A percentile compares a stretch with the other conserved stretches of the same genome.
Evolutionary conservation across 2,797 vertebrate species (phyloP).

Genomic region (Micromesistius poutassou): DNA sequence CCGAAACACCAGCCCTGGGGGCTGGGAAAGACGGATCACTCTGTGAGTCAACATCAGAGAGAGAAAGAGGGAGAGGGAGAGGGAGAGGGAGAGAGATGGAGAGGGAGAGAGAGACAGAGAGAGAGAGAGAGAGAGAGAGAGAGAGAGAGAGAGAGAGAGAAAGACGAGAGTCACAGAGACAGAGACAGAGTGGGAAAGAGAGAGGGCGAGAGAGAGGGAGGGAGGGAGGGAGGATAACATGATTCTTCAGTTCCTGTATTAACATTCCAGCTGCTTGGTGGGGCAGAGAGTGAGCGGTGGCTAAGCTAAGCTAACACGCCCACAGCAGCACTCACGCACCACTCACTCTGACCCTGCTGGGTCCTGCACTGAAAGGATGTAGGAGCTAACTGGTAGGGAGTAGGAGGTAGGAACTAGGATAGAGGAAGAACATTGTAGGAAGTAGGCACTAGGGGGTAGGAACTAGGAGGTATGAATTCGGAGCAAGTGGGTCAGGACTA

Average conservation of each 20-base stretch:
- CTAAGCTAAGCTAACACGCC: conserved; percentile 64
- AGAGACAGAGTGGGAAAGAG: conserved; percentile 10
- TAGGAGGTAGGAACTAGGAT: neutral
- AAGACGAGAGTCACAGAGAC: neutral
- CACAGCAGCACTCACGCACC: conserved; percentile 40
- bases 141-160: neutral
- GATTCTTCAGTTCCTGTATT: conserved; percentile 63
- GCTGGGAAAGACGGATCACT: conserved; percentile 39
- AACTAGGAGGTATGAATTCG: neutral
- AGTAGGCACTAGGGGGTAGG: neutral
- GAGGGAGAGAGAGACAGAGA: neutral
- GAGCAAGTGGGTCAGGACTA: neutral
- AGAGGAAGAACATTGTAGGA: neutral
- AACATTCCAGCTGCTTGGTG: conserved; percentile 70
- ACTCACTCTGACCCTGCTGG: neutral
- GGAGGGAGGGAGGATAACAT: conserved; percentile 22
- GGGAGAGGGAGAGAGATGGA: neutral
- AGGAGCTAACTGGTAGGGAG: neutral
- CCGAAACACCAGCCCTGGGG: conserved; percentile 59
- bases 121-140: conserved; percentile 26
- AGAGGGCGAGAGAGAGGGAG: conserved; percentile 6
- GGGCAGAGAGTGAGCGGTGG: conserved; percentile 61
- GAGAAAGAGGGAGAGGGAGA: neutral
- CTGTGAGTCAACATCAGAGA: conserved; percentile 32
- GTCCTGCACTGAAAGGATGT: neutral